phyloP scores from a whole-genome alignment of 2,888 invertebrate genomes.

The Cacoxenus indagator region DNA sequence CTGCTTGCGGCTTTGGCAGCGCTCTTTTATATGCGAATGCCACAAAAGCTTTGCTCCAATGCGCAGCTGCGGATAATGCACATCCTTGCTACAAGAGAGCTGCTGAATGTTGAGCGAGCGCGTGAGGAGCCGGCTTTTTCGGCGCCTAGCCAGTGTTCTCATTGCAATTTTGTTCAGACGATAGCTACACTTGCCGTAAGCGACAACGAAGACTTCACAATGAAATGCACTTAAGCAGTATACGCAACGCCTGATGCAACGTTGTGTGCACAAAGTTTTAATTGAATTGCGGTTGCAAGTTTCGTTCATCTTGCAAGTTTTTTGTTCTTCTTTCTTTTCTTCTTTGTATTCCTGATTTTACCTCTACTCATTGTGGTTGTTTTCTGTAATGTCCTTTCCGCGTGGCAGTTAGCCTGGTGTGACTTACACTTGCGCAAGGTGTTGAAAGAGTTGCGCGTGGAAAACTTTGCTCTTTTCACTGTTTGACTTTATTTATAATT shows the following conservation, averaged over 20 bases:
- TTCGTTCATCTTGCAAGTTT: slow-evolving; percentile 50
- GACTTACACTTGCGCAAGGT: slow-evolving; percentile 14
- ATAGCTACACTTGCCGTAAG: background rate
- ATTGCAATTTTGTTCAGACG: slow-evolving; percentile 23
- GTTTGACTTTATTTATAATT: slow-evolving; percentile 6
- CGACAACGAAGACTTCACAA: background rate
- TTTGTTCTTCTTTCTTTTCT: slow-evolving; percentile 43
- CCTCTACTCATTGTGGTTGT: slow-evolving; percentile 15
- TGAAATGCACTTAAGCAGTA: background rate
- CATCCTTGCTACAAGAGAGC: background rate
- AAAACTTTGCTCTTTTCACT: background rate
- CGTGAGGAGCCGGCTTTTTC: background rate
- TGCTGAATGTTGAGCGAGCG: background rate
- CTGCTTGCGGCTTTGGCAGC: slow-evolving; percentile 25
- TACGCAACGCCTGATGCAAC: background rate
- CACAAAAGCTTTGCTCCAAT: background rate
- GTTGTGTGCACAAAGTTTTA: slow-evolving; percentile 32
- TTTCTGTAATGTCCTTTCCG: slow-evolving; percentile 15
- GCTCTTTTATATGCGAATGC: slow-evolving; percentile 47
- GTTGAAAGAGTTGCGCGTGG: slow-evolving; percentile 2
- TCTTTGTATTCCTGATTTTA: background rate
- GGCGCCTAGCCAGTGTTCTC: background rate
- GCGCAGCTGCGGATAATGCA: slow-evolving; percentile 54
- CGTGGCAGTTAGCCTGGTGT: background rate
- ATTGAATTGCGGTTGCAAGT: slow-evolving; percentile 61